Percentiles rank a stretch among this genome's conserved stretches.
Evolutionary conservation across 2,888 invertebrate genomes (phyloP).

Genomic region (Ephialtes manifestator): DNA sequence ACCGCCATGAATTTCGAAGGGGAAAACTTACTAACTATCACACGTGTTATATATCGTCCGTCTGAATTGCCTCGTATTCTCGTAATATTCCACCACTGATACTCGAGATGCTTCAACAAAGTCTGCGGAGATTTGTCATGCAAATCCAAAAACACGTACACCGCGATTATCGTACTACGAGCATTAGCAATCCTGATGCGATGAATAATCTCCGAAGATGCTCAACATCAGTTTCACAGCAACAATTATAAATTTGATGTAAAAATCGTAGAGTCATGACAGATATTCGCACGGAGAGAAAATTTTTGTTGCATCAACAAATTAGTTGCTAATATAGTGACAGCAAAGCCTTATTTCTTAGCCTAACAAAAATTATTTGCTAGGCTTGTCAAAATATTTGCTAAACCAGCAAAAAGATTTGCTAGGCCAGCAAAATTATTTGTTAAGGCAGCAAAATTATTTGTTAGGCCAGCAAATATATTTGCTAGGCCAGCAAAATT

Average conservation of each 20-base stretch:
- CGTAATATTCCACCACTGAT: constrained; percentile 12
- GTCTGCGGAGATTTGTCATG: constrained; percentile 29
- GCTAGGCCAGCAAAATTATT: too few species aligned
- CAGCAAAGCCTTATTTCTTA: too few species aligned
- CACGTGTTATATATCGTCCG: not conserved
- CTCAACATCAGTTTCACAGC: not conserved
- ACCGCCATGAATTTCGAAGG: not conserved
- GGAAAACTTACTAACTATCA: constrained; percentile 17
- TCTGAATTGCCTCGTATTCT: constrained; percentile 27
- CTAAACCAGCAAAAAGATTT: too few species aligned
- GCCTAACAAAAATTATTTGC: too few species aligned
- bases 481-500: too few species aligned
- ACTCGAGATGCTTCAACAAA: not conserved
- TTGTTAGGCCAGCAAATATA: too few species aligned
- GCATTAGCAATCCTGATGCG: not conserved
- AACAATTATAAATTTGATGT: not conserved
- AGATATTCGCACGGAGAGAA: not conserved
- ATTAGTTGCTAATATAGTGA: too few species aligned
- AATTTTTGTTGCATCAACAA: too few species aligned
- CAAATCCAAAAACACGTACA: constrained; percentile 12
- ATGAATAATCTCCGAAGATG: not conserved
- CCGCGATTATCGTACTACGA: constrained; percentile 19
- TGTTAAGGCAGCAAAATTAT: too few species aligned
- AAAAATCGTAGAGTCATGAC: not conserved
- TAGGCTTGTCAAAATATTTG: too few species aligned